A percentile compares a stretch with the other conserved stretches of the same genome.
Conservation (phyloP, 2,113 vertebrate species). For the Psittacus erithacus region DNA sequence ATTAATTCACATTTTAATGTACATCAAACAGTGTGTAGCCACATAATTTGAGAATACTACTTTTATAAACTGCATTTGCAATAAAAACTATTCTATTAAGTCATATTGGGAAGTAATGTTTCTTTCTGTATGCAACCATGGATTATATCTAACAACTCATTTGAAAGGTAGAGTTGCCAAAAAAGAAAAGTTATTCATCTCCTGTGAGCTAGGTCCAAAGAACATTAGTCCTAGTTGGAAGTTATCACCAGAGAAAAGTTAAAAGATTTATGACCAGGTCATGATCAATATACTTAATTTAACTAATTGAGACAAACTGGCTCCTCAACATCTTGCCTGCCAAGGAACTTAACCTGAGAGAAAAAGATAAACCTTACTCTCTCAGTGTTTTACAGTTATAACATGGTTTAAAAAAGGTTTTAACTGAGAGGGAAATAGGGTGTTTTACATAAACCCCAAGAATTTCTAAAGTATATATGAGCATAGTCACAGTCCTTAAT, state of each 20-base stretch:
- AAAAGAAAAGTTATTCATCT: not conserved
- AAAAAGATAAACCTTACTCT: not conserved
- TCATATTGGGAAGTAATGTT: not conserved
- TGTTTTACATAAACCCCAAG: not conserved
- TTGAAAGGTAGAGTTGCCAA: not conserved
- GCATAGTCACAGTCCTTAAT: not conserved
- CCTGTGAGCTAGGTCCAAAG: not conserved
- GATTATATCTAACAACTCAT: not conserved
- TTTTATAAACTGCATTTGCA: not conserved
- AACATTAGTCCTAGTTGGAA: slow-evolving; percentile 3
- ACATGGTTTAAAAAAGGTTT: not conserved
- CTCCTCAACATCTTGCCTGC: not conserved
- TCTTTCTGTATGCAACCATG: not conserved
- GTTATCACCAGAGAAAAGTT: not conserved
- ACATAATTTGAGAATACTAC: not conserved
- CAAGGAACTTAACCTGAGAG: not conserved
- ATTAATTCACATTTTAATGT: not conserved
- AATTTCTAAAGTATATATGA: not conserved
- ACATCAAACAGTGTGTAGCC: not conserved
- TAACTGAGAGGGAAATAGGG: not conserved
- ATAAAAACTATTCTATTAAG: not conserved
- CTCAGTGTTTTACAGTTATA: not conserved
- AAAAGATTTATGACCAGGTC: slow-evolving; percentile 14
- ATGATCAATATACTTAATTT: not conserved
- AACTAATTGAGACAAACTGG: slow-evolving; percentile 26